phyloP scores from a whole-genome alignment of 2,113 vertebrate species.

The Odobenus rosmarus region DNA sequence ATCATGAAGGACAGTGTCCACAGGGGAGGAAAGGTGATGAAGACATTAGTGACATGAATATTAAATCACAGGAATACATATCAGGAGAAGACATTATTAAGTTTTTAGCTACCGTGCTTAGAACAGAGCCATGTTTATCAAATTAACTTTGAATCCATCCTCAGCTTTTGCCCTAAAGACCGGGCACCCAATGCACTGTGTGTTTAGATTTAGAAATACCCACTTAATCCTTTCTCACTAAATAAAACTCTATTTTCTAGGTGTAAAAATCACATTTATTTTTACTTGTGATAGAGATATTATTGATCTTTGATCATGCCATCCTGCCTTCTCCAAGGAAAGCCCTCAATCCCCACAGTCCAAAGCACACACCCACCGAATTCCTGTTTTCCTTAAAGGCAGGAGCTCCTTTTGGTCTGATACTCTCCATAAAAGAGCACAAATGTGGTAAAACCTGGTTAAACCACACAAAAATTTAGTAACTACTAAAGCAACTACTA shows the following conservation, averaged over 20 bases:
- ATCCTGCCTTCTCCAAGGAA: background rate
- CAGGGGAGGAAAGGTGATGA: background rate
- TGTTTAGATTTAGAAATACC: background rate
- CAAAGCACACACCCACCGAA: background rate
- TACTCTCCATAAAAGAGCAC: background rate
- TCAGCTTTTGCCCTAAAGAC: background rate
- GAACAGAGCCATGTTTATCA: background rate
- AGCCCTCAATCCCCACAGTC: background rate
- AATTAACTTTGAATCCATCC: background rate
- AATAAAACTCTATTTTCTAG: background rate
- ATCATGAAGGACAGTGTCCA: background rate
- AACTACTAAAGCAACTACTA: background rate
- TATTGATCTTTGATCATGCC: background rate
- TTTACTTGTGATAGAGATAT: background rate
- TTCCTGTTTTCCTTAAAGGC: background rate
- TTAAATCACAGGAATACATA: background rate
- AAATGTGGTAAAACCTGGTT: background rate
- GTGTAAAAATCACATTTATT: background rate
- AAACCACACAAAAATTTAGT: background rate
- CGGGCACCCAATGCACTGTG: background rate
- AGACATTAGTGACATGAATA: background rate
- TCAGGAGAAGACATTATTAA: background rate
- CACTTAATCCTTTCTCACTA: background rate
- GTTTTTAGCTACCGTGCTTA: background rate
- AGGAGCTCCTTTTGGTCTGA: background rate